Evolutionary conservation across 2,797 vertebrate species (phyloP).

Genomic region (Huso huso): DNA sequence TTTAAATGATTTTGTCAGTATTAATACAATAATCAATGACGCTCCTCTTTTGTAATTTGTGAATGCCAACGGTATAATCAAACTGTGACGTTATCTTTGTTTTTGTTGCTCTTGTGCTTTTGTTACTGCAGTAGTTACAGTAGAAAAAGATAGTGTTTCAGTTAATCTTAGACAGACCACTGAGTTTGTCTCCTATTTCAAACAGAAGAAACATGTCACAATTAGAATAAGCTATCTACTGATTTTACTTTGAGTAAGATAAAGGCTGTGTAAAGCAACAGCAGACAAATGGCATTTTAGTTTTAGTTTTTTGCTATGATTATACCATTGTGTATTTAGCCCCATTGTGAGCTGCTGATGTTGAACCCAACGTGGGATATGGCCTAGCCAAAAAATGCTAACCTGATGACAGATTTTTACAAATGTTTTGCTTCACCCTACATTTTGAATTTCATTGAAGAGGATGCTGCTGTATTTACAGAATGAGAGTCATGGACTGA

Average conservation of each 20-base stretch:
- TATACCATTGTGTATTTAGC: too few relatives aligned
- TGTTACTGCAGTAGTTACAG: constrained; percentile 51
- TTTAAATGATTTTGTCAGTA: constrained; percentile 56
- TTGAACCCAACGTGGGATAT: too few relatives aligned
- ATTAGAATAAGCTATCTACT: constrained; percentile 21
- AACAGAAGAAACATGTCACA: constrained; percentile 13
- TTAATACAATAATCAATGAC: constrained; percentile 48
- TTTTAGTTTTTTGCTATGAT: too few relatives aligned
- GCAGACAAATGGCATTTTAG: too few relatives aligned
- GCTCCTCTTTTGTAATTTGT: constrained; percentile 50
- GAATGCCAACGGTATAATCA: constrained; percentile 44
- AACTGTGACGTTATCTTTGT: constrained; percentile 55
- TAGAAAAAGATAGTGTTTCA: constrained; percentile 6
- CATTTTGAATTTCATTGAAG: too few relatives aligned
- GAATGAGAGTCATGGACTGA: too few relatives aligned
- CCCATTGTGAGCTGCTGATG: too few relatives aligned
- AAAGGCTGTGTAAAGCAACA: background rate
- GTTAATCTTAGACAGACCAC: constrained; percentile 8
- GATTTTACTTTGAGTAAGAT: constrained; percentile 1
- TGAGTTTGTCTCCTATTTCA: constrained; percentile 2
- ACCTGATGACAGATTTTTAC: too few relatives aligned
- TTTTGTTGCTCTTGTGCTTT: constrained; percentile 49
- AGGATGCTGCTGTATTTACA: too few relatives aligned
- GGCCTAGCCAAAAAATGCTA: too few relatives aligned
- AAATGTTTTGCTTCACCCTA: too few relatives aligned